phyloP scores from a whole-genome alignment of 2,797 vertebrate species.

The Echeneis naucrates region DNA sequence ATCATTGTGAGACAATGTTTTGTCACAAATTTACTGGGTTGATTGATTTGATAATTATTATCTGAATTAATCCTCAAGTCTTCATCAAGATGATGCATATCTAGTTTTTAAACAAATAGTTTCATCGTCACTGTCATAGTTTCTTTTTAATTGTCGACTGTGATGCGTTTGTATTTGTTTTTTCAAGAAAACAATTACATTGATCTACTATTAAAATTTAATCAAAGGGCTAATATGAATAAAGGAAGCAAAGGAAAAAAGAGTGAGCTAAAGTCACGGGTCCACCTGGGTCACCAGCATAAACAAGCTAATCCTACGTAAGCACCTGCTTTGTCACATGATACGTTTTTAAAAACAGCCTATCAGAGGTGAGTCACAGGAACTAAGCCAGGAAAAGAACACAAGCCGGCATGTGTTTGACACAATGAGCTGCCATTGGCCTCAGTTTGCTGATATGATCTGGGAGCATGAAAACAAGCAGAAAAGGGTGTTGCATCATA shows the following conservation, averaged over 20 bases:
- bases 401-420: conserved; percentile 39
- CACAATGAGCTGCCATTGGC: conserved; percentile 43
- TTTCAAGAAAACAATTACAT: background rate
- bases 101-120: background rate
- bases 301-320: conserved; percentile 71
- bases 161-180: no score
- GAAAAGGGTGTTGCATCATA: background rate
- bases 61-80: no score
- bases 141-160: no score
- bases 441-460: conserved; percentile 23
- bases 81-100: no score
- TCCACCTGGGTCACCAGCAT: conserved; percentile 19
- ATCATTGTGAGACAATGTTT: no score
- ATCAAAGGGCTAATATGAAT: background rate
- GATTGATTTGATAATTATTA: no score
- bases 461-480: conserved; percentile 15
- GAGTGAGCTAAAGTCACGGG: background rate
- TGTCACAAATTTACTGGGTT: no score
- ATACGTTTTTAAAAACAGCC: conserved; percentile 66
- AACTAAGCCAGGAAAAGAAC: conserved; percentile 56
- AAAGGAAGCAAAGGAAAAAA: background rate
- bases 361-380: conserved; percentile 36
- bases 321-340: conserved; percentile 64
- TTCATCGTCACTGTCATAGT: background rate
- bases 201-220: background rate